phyloP scores from a whole-genome alignment of 2,797 vertebrate genomes.

The Garrulus glandarius region DNA sequence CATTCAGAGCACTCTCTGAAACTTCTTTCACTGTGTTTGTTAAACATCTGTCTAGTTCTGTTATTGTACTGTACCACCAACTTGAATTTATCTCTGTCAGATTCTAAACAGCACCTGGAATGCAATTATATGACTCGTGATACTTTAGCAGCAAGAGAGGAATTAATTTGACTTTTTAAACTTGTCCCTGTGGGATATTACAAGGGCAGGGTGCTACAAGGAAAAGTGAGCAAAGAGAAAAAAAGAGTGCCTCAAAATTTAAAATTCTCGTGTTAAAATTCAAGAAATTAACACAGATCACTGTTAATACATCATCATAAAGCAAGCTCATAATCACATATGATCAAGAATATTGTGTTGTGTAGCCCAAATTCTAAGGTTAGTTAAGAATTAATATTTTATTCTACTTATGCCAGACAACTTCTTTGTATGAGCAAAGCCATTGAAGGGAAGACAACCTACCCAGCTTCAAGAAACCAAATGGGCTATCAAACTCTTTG shows the following conservation, averaged over 20 bases:
- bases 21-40: neutral
- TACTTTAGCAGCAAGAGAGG: neutral
- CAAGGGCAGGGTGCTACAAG: neutral
- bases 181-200: neutral
- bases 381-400: neutral
- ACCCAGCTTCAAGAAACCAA: neutral
- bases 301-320: neutral
- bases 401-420: neutral
- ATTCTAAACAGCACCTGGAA: neutral
- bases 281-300: neutral
- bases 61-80: neutral
- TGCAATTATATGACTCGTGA: neutral
- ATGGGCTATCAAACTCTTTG: fast-evolving
- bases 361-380: neutral
- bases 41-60: neutral
- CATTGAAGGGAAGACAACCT: neutral
- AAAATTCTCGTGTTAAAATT: neutral
- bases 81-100: neutral
- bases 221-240: neutral
- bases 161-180: neutral
- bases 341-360: neutral
- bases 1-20: neutral
- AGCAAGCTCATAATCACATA: neutral
- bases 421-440: neutral
- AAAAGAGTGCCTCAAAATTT: neutral